A percentile compares a stretch with the other conserved stretches of the same genome.
Conservation (phyloP, 2,113 vertebrate species). For the Tetrax tetrax region DNA sequence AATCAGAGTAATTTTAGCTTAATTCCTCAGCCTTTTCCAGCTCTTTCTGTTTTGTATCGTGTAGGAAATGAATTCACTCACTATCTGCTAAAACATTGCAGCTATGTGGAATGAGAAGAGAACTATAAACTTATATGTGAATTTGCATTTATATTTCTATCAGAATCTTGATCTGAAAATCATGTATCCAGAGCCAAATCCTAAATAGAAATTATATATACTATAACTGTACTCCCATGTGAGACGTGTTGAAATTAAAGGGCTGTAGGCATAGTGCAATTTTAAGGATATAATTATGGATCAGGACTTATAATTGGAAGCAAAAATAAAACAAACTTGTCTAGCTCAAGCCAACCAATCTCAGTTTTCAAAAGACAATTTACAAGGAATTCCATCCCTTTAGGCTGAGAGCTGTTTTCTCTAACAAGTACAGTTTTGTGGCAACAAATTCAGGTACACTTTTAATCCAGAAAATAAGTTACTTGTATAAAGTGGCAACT, state of each 20-base stretch:
- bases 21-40: neutral
- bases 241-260: neutral
- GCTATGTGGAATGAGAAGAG: neutral
- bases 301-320: neutral
- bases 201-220: neutral
- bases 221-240: neutral
- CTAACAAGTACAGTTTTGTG: neutral
- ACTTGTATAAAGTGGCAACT: neutral
- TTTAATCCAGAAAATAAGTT: neutral
- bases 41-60: neutral
- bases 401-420: neutral
- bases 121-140: neutral
- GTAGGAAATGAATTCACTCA: neutral
- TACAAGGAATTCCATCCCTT: neutral
- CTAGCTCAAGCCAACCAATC: neutral
- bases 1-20: neutral
- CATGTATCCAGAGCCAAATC: neutral
- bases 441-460: neutral
- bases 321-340: neutral
- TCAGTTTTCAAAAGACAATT: neutral
- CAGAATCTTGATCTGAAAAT: neutral
- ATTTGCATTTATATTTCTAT: neutral
- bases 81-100: neutral
- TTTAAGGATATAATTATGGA: neutral
- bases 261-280: neutral